Evolutionary conservation across 2,888 invertebrate genomes (phyloP).

Genomic region (Polietes domitor): DNA sequence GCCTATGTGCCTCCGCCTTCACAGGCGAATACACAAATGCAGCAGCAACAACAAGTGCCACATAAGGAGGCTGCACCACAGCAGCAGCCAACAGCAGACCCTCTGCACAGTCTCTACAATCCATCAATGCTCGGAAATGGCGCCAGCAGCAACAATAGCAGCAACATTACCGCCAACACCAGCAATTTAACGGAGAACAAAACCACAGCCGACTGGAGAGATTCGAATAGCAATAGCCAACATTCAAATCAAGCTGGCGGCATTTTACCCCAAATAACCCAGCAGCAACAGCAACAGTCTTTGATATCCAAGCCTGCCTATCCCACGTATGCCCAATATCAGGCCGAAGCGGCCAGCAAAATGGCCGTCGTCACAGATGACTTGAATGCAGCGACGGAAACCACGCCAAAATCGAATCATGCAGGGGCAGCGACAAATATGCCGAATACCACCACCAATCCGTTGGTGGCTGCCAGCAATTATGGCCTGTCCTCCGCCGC

Average conservation of each 20-base stretch:
- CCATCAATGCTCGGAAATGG: slow-evolving; percentile 30
- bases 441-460: slow-evolving; percentile 2
- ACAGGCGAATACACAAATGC: slow-evolving; percentile 34
- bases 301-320: slow-evolving; percentile 66
- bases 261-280: slow-evolving; percentile 54
- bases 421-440: background rate
- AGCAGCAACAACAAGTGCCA: slow-evolving; percentile 34
- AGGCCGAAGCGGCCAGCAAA: slow-evolving; percentile 69
- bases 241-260: slow-evolving; percentile 61
- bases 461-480: slow-evolving; percentile 68
- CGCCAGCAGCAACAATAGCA: background rate
- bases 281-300: slow-evolving; percentile 53
- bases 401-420: slow-evolving; percentile 16
- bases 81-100: slow-evolving; percentile 26
- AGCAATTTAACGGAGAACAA: background rate
- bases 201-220: slow-evolving; percentile 54
- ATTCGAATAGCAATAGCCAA: slow-evolving; percentile 58
- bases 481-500: slow-evolving; percentile 68
- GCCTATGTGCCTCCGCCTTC: slow-evolving; percentile 60
- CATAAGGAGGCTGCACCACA: background rate
- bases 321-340: slow-evolving; percentile 77
- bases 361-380: slow-evolving; percentile 42
- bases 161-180: slow-evolving; percentile 62
- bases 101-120: slow-evolving; percentile 53
- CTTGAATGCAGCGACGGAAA: background rate